Base-by-base conservation (phyloP, 1,140 invertebrate species). In the Camponotus floridanus region DNA sequence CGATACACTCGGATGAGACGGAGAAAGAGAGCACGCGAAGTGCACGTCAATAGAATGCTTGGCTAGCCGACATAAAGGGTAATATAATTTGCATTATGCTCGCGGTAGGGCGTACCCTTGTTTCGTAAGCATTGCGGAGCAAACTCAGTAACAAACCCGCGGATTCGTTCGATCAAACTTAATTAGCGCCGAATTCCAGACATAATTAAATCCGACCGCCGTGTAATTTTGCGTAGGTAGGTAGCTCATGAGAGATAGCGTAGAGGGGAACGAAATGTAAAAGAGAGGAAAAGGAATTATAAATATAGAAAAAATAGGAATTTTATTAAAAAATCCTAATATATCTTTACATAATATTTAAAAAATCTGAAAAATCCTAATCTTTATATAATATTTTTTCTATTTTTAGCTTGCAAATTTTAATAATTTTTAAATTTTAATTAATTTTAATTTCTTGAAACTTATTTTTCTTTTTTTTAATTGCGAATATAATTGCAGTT, bases 101-200 rank as follows among this genome's bases (percentile, higher is more conserved):
- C 86, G 90, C 84, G 88, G 89, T 86, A 87, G 88, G 80, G 67
- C 73, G 83, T 92, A 94, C 92, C 90, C 92, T 92, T 93, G 92
- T 93, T 93, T 94, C 91, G 91, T 92, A 92, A 92, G 91, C 90
- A 93, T 93, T 91, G 89, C 90, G 91, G 90, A 90, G 91, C 92
- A 91, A 93, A 94, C 91, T 93, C 91, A 67, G 92, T 91, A 93
- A 93, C 93, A 93, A 93, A 93, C 92, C 92, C 91, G 91, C 92
- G 92, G 90, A 94, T 93, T 94, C 94, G 94, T 94, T 94, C 93
- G 94, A 94, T 94, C 93, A 93, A 94, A 94, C 93, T 94, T 93
- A 94, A 94, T 94, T 94, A 94, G 92, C 93, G 92, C 91, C 90
- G 90, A 93, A 94, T 94, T 94, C 93, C 93, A 93, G 92, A 93